Conservation (phyloP, 2,888 invertebrate species). For the Dryobota labecula region DNA sequence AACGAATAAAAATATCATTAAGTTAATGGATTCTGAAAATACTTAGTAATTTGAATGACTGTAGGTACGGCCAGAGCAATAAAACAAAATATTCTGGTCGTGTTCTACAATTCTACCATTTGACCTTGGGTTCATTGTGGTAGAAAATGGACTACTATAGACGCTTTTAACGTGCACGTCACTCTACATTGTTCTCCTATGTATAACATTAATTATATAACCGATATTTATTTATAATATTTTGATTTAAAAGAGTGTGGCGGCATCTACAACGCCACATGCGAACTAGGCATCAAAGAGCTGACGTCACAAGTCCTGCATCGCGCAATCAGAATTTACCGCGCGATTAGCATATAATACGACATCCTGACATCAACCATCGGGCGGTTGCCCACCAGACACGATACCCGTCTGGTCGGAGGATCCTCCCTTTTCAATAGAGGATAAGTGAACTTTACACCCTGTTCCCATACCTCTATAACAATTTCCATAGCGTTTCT, state of each 20-base stretch:
- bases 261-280: no score
- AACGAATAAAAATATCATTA: conserved; percentile 49
- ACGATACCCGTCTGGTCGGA: no score
- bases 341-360: no score
- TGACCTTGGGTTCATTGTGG: conserved; percentile 2
- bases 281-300: no score
- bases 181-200: not conserved
- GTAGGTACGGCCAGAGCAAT: conserved; percentile 12
- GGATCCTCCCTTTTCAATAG: no score
- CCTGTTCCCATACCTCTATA: no score
- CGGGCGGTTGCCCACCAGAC: no score
- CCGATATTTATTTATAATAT: not conserved
- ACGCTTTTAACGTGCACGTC: not conserved
- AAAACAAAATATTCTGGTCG: conserved; percentile 24
- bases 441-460: no score
- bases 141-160: not conserved
- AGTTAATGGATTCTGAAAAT: conserved; percentile 30
- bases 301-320: no score
- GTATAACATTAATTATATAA: not conserved
- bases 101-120: not conserved
- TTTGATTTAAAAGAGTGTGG: not conserved
- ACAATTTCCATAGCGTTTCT: not conserved
- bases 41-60: conserved; percentile 38
- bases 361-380: no score
- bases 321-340: no score